These are phyloP conservation scores for Cololabis saira DNA, from an alignment of 2,113 vertebrate species.

Conservation along the genomic window DNA sequence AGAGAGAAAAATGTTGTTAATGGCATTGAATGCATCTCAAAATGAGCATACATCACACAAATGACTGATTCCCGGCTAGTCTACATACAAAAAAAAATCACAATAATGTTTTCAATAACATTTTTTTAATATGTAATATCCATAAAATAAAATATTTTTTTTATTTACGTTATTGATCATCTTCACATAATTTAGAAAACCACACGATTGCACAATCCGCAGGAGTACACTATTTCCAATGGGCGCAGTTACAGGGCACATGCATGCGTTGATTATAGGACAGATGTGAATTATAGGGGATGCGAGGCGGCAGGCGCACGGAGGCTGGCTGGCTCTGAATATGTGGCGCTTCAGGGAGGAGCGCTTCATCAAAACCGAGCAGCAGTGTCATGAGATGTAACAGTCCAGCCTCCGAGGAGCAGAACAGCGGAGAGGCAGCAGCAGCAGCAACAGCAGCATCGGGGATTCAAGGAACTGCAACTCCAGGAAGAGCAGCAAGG, in stretches of 20 bases:
- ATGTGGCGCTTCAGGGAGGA: slow-evolving; percentile 56
- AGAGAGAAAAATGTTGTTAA: too few relatives aligned
- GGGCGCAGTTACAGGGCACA: slow-evolving; percentile 29
- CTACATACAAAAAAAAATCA: too few relatives aligned
- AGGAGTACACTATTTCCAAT: slow-evolving; percentile 1
- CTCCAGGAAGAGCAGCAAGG: slow-evolving; percentile 48
- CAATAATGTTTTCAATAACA: too few relatives aligned
- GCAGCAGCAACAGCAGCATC: slow-evolving; percentile 46
- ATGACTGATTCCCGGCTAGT: too few relatives aligned
- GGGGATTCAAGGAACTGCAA: slow-evolving; percentile 34
- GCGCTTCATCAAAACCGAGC: slow-evolving; percentile 54
- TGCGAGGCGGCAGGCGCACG: slow-evolving; percentile 8
- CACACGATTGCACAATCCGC: not conserved
- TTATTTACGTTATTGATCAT: not conserved
- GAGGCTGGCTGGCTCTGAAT: slow-evolving; percentile 22
- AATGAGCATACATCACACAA: too few relatives aligned
- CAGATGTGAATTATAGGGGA: slow-evolving; percentile 52
- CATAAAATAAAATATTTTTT: not conserved
- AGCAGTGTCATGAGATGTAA: slow-evolving; percentile 25
- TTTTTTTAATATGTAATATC: not conserved
- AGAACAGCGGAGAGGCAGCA: slow-evolving; percentile 28
- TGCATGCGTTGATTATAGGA: slow-evolving; percentile 57
- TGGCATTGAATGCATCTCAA: too few relatives aligned
- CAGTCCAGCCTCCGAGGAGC: slow-evolving; percentile 50
- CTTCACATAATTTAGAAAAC: not conserved